Percentiles rank a stretch among this genome's conserved stretches.
These are phyloP conservation scores for Empidonax traillii DNA, from an alignment of 2,113 vertebrate genomes.

Conservation along the genomic window DNA sequence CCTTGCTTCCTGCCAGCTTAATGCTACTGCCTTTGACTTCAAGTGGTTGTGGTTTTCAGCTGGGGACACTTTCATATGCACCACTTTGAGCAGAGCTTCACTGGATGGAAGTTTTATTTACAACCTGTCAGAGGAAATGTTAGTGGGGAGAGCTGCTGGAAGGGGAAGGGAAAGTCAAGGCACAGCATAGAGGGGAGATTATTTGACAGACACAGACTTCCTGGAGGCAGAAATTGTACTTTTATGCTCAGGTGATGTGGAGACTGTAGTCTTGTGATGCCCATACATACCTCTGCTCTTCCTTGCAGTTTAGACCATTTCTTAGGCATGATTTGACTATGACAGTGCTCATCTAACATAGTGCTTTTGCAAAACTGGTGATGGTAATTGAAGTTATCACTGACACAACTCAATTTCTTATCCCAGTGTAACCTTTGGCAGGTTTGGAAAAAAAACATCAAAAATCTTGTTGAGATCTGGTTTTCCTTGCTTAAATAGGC, in stretches of 20 bases:
- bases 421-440: not conserved
- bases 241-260: not conserved
- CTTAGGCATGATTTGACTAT: not conserved
- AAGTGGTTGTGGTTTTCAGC: not conserved
- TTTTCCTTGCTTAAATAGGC: not conserved
- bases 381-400: not conserved
- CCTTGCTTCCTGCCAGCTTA: not conserved
- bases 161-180: not conserved
- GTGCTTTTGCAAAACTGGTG: not conserved
- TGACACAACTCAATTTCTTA: not conserved
- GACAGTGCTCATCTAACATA: not conserved
- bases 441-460: not conserved
- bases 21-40: not conserved
- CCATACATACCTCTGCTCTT: accelerated
- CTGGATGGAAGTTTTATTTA: not conserved
- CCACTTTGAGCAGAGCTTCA: not conserved
- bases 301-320: not conserved
- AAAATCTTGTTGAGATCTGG: not conserved
- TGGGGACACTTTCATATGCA: not conserved
- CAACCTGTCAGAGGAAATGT: not conserved
- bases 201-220: not conserved
- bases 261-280: not conserved
- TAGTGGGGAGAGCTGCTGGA: not conserved
- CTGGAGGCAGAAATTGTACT: not conserved
- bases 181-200: not conserved